phyloP scores from a whole-genome alignment of 2,113 vertebrate species.

The Actinemys pallida region DNA sequence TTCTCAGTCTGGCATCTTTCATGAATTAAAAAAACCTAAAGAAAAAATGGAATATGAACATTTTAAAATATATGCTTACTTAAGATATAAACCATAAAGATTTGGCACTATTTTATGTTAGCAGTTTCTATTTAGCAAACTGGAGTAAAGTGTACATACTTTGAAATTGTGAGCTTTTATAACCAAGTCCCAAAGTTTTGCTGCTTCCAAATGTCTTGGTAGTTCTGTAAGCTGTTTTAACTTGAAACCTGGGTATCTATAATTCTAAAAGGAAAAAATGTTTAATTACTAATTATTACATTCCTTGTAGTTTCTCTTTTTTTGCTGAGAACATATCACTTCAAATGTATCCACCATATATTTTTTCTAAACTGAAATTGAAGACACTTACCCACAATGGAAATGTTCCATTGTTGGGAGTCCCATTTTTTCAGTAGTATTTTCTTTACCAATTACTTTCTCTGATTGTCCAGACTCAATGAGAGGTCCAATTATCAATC shows the following conservation, averaged over 20 bases:
- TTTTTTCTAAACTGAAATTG: not conserved
- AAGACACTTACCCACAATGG: not conserved
- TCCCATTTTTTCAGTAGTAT: not conserved
- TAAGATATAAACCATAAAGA: not conserved
- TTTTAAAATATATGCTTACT: not conserved
- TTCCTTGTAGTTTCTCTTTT: not conserved
- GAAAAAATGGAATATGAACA: not conserved
- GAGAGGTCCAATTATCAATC: not conserved
- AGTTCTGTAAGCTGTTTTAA: conserved; percentile 53
- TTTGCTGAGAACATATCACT: not conserved
- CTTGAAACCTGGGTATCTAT: conserved; percentile 70
- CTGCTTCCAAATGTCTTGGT: conserved; percentile 71
- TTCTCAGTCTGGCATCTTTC: not conserved
- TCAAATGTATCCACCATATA: not conserved
- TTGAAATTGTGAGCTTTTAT: conserved; percentile 64
- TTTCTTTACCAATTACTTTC: not conserved
- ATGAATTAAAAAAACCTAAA: not conserved
- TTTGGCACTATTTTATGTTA: not conserved
- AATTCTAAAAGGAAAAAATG: conserved; percentile 59
- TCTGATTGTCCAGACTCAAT: not conserved
- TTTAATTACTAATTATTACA: not conserved
- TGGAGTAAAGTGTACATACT: conserved; percentile 54
- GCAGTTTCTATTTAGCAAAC: not conserved
- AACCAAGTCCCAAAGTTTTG: conserved; percentile 67
- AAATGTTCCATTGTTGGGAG: not conserved